phyloP scores from a whole-genome alignment of 2,113 vertebrate species.

The Cepphus grylle region DNA sequence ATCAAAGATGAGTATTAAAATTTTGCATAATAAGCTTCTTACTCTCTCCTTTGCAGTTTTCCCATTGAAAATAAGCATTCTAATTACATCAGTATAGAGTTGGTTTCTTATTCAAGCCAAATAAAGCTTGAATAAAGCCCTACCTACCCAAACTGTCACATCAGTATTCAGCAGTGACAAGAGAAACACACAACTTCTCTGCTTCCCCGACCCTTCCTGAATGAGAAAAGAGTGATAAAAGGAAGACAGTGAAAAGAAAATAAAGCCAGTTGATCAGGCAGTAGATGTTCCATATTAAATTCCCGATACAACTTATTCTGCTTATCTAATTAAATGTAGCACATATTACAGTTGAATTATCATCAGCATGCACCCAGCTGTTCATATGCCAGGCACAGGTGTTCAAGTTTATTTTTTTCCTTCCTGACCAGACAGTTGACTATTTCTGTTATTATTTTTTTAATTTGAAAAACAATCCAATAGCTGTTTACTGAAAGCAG shows the following conservation, averaged over 20 bases:
- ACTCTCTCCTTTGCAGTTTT: background rate
- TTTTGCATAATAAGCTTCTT: background rate
- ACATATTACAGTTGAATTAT: background rate
- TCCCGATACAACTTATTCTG: background rate
- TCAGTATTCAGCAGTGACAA: background rate
- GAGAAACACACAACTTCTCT: background rate
- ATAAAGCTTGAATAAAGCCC: too few species aligned
- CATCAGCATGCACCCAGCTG: background rate
- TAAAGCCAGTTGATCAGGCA: background rate
- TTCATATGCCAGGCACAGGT: background rate
- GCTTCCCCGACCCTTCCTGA: background rate
- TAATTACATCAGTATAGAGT: background rate
- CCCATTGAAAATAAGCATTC: background rate
- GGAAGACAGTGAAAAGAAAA: background rate
- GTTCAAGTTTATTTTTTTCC: background rate
- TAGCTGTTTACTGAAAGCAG: background rate
- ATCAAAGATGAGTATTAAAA: background rate
- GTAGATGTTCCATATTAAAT: background rate
- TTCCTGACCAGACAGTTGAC: background rate
- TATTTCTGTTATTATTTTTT: background rate
- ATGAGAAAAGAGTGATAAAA: background rate
- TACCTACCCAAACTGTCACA: background rate
- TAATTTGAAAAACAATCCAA: background rate
- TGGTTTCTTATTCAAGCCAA: background rate
- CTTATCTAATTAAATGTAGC: background rate